Evolutionary conservation across 2,888 invertebrate genomes (phyloP).

Genomic region (Chironomus riparius): DNA sequence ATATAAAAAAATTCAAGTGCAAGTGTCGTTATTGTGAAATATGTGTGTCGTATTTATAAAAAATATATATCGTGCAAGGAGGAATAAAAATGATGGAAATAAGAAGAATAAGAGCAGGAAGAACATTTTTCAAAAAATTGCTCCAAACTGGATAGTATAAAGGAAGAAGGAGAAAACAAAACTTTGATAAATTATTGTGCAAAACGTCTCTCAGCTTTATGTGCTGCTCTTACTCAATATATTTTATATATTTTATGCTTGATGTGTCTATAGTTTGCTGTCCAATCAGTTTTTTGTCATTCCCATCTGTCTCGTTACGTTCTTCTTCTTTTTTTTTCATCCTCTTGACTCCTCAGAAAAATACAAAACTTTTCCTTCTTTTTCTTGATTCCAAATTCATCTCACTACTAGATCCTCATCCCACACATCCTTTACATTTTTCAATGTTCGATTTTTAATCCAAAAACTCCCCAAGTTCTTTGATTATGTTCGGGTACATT

Average conservation of each 20-base stretch:
- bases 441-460: background rate
- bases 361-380: no score
- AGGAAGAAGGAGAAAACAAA: background rate
- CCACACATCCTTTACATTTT: background rate
- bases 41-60: background rate
- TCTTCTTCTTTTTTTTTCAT: background rate
- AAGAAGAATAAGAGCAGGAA: background rate
- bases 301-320: slow-evolving; percentile 27
- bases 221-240: background rate
- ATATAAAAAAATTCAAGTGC: background rate
- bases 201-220: slow-evolving; percentile 5
- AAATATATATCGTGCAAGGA: background rate
- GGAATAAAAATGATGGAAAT: background rate
- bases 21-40: slow-evolving; percentile 2
- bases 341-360: background rate
- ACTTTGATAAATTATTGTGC: slow-evolving; percentile 27
- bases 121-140: slow-evolving; percentile 1
- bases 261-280: slow-evolving; percentile 24
- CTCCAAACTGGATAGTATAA: background rate
- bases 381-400: no score
- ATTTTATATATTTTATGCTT: background rate
- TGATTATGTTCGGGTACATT: background rate
- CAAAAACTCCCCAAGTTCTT: background rate
- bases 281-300: slow-evolving; percentile 27
- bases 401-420: background rate